A percentile compares a stretch with the other conserved stretches of the same genome.
Evolutionary conservation across 2,888 invertebrate species (phyloP).

Genomic region (Ditylenchus weischeri): DNA sequence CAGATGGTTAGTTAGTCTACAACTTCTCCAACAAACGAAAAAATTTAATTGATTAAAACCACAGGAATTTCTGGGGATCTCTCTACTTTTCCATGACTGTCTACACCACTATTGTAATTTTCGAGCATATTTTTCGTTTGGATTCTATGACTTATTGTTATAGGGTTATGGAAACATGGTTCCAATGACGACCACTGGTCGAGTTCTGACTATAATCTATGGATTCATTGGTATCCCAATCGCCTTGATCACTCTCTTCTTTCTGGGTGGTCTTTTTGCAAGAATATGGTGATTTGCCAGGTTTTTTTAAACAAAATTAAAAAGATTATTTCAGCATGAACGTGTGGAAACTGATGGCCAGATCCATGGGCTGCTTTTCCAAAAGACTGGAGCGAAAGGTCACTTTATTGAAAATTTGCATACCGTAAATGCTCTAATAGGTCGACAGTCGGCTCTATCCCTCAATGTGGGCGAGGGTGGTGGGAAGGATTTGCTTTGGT

Average conservation of each 20-base stretch:
- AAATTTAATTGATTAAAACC: not conserved
- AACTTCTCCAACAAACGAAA: not conserved
- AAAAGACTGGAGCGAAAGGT: slow-evolving; percentile 54
- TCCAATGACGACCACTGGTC: slow-evolving; percentile 46
- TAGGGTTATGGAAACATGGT: slow-evolving; percentile 55
- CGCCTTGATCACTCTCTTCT: slow-evolving; percentile 50
- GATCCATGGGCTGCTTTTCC: slow-evolving; percentile 42
- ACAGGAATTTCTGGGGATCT: slow-evolving; percentile 34
- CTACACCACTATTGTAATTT: slow-evolving; percentile 60
- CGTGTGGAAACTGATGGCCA: slow-evolving; percentile 26
- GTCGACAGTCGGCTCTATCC: no score
- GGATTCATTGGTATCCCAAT: slow-evolving; percentile 54
- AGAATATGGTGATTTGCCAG: slow-evolving; percentile 9
- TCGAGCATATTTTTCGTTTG: no score
- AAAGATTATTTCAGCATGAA: slow-evolving; percentile 2
- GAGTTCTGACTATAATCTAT: slow-evolving; percentile 53
- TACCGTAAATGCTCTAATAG: no score
- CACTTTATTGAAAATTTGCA: not conserved
- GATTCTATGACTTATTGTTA: not conserved
- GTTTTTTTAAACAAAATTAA: not conserved
- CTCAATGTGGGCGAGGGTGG: no score
- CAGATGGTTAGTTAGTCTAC: slow-evolving; percentile 26
- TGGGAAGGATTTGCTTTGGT: no score
- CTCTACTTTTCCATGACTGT: slow-evolving; percentile 56
- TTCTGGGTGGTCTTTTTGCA: slow-evolving; percentile 51